Conservation (phyloP, 2,113 vertebrate species). For the Scartelaos histophorus region DNA sequence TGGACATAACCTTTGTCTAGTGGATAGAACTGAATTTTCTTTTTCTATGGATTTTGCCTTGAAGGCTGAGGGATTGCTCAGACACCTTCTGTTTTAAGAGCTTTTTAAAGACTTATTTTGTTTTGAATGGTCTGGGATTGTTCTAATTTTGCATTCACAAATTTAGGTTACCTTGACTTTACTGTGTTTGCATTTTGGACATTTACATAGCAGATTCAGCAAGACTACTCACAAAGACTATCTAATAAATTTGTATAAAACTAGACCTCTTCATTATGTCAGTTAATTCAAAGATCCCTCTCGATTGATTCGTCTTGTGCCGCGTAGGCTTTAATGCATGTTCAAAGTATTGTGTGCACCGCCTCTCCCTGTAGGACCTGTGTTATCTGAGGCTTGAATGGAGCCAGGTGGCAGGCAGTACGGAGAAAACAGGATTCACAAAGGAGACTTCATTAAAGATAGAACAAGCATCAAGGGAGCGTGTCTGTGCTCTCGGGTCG, state of each 20-base stretch:
- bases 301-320: neutral
- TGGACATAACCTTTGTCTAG: too few species aligned
- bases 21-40: too few species aligned
- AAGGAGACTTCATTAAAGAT: slow-evolving; percentile 56
- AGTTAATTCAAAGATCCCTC: neutral
- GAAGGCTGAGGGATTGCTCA: too few species aligned
- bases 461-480: slow-evolving; percentile 33
- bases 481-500: slow-evolving; percentile 11
- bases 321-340: neutral
- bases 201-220: too few species aligned
- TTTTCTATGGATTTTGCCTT: too few species aligned
- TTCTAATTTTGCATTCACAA: too few species aligned
- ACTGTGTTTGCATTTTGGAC: too few species aligned
- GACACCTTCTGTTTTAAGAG: too few species aligned
- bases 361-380: slow-evolving; percentile 21
- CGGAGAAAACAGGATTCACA: slow-evolving; percentile 37
- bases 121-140: too few species aligned
- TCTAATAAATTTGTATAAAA: neutral
- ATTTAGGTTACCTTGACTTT: too few species aligned
- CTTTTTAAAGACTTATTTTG: too few species aligned
- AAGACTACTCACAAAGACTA: neutral
- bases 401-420: slow-evolving; percentile 47
- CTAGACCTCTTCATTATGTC: neutral
- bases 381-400: slow-evolving; percentile 46
- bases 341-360: neutral